Conservation (phyloP, 1,140 invertebrate genomes). For the Atta texana region DNA sequence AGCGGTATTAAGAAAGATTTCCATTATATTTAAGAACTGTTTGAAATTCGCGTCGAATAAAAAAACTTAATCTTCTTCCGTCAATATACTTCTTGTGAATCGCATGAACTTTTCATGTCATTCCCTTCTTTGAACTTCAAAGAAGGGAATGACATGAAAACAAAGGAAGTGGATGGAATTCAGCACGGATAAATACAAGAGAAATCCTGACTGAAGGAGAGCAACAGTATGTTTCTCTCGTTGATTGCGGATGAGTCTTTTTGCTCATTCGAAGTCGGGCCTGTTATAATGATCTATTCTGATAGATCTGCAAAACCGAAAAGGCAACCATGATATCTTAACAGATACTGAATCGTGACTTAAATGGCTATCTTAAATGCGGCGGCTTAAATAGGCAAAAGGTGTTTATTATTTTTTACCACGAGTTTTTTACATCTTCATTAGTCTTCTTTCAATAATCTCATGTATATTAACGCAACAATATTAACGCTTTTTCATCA, state of each 20-base stretch:
- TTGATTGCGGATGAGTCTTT: slow-evolving; percentile 31
- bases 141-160: too few relatives aligned
- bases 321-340: slow-evolving; percentile 8
- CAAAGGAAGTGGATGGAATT: too few relatives aligned
- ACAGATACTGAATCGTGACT: slow-evolving; percentile 7
- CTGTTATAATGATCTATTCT: slow-evolving; percentile 32
- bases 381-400: slow-evolving; percentile 16
- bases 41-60: slow-evolving; percentile 4
- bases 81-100: neutral
- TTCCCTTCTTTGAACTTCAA: too few relatives aligned
- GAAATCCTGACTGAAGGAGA: neutral
- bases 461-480: neutral
- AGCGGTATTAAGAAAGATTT: slow-evolving; percentile 7
- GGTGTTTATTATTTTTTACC: slow-evolving; percentile 27
- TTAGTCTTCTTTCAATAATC: slow-evolving; percentile 14
- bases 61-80: neutral
- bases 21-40: neutral
- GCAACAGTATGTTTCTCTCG: slow-evolving; percentile 35
- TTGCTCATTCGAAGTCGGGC: slow-evolving; percentile 40
- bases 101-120: too few relatives aligned
- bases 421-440: slow-evolving; percentile 48
- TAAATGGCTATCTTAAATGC: slow-evolving; percentile 25
- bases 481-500: neutral
- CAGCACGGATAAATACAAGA: too few relatives aligned
- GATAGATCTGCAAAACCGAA: slow-evolving; percentile 49